A percentile compares a stretch with the other conserved stretches of the same genome.
Evolutionary conservation across 2,797 vertebrate species (phyloP).

Genomic region (Pteropus rufus): DNA sequence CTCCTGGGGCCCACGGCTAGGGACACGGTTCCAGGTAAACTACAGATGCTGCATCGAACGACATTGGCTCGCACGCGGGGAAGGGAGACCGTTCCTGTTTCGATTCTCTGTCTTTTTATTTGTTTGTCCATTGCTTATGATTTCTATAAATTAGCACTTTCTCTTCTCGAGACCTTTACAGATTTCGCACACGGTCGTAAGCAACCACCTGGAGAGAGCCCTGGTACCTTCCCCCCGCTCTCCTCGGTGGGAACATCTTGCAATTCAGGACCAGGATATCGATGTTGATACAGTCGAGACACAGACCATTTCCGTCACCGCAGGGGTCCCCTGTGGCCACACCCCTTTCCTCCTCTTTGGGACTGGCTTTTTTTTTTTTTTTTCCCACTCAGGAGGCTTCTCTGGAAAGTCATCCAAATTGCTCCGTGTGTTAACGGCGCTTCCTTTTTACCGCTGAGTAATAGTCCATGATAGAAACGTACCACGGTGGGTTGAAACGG

Average conservation of each 20-base stretch:
- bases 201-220: background rate
- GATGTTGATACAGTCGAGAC: accelerated
- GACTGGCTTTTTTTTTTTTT: background rate
- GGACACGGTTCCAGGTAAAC: background rate
- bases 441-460: background rate
- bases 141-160: background rate
- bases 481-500: background rate
- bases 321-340: background rate
- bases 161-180: background rate
- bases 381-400: background rate
- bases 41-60: accelerated
- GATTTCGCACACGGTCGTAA: background rate
- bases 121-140: background rate
- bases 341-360: too few relatives aligned
- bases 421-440: background rate
- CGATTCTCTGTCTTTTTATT: background rate
- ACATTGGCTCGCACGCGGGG: accelerated
- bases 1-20: background rate
- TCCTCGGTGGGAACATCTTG: background rate
- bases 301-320: background rate
- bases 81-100: background rate
- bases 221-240: accelerated
- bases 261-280: background rate
- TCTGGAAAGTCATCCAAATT: background rate
- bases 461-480: accelerated